A percentile compares a stretch with the other conserved stretches of the same genome.
These are phyloP conservation scores for Epinephelus fuscoguttatus DNA, from an alignment of 2,113 vertebrate species.

Conservation along the genomic window DNA sequence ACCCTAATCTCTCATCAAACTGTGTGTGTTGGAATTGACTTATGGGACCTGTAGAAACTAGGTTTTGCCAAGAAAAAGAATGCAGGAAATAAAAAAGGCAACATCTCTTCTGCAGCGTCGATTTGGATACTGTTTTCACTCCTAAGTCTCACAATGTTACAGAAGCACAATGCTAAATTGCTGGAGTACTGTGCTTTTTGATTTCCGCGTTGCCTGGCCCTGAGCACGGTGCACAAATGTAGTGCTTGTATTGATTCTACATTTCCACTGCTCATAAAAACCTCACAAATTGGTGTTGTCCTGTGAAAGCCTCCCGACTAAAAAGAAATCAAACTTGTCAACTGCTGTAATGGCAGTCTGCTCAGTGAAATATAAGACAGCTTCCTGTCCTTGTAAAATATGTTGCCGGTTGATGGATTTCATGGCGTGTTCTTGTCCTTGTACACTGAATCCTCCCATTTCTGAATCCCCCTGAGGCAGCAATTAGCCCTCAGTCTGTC, in stretches of 20 bases:
- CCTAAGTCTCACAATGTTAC: not conserved
- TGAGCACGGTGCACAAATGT: not conserved
- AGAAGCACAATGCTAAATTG: not conserved
- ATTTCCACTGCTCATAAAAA: slow-evolving; percentile 19
- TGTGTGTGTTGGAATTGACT: not conserved
- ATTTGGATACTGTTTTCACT: not conserved
- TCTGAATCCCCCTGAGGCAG: slow-evolving; percentile 60
- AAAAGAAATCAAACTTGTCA: slow-evolving; percentile 14
- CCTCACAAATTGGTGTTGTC: not conserved
- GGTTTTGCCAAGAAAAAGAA: too few species aligned
- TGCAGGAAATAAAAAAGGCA: too few species aligned
- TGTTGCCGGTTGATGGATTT: slow-evolving; percentile 52
- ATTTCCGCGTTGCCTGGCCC: not conserved
- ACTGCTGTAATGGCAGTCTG: not conserved
- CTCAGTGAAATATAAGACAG: slow-evolving; percentile 23
- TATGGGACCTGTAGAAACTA: too few species aligned
- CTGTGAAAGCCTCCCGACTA: not conserved
- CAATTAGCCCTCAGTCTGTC: slow-evolving; percentile 71
- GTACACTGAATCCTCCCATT: slow-evolving; percentile 50
- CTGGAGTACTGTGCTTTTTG: not conserved
- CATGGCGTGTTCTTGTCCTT: slow-evolving; percentile 61
- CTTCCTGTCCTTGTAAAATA: slow-evolving; percentile 33
- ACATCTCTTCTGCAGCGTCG: too few species aligned
- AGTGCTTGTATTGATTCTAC: slow-evolving; percentile 7
- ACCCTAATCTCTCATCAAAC: not conserved